phyloP scores from a whole-genome alignment of 30 jellyfish, hydroid and myxozoan genomes.

The Pelagia noctiluca region DNA sequence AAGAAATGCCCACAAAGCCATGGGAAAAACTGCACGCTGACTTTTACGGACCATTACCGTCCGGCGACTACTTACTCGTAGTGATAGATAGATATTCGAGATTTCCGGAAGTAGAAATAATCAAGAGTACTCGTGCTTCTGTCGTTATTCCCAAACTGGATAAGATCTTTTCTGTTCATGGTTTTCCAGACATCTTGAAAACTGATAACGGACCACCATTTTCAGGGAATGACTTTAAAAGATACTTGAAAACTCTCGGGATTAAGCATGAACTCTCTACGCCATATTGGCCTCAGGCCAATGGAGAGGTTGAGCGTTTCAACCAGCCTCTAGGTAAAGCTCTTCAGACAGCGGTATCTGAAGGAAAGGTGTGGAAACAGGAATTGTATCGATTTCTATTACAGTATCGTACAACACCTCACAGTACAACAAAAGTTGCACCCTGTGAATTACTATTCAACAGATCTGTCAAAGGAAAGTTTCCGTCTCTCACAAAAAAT shows the following conservation, averaged over 20 bases:
- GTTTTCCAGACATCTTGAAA: constrained; percentile 9
- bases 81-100: too few relatives aligned
- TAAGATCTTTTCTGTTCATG: background rate
- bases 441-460: constrained; percentile 40
- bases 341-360: too few relatives aligned
- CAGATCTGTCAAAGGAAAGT: background rate
- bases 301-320: constrained; percentile 58
- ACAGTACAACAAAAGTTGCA: constrained; percentile 27
- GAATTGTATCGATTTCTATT: constrained; percentile 38
- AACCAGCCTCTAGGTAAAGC: too few relatives aligned
- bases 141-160: too few relatives aligned
- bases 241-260: constrained; percentile 33
- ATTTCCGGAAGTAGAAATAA: too few relatives aligned
- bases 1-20: constrained; percentile 26
- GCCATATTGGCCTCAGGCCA: constrained; percentile 56
- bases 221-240: constrained; percentile 16
- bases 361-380: constrained; percentile 42
- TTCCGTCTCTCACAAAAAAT: constrained; percentile 10
- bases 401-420: constrained; percentile 51
- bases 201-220: constrained; percentile 45
- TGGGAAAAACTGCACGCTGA: constrained; percentile 26
- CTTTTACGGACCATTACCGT: constrained; percentile 33
- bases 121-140: background rate
- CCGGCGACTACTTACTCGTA: constrained; percentile 21
- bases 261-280: constrained; percentile 26